Percentiles rank a stretch among this genome's conserved stretches.
Evolutionary conservation across 1,140 invertebrate genomes (phyloP).

Genomic region (Asbolus verrucosus): DNA sequence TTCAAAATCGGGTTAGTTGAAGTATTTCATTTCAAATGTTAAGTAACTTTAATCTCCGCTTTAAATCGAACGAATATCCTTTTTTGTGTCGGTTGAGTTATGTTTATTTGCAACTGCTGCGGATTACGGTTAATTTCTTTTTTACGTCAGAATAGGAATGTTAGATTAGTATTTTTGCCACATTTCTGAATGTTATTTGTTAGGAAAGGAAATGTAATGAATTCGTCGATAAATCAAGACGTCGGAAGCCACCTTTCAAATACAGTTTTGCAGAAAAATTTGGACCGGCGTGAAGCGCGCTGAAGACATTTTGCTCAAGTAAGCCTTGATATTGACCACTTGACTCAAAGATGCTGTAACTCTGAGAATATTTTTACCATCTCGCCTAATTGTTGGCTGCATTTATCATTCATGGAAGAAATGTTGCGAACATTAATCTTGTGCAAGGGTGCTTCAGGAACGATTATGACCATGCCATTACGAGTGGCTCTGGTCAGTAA

Average conservation of each 20-base stretch:
- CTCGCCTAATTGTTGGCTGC: constrained; percentile 6
- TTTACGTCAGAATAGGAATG: too few species aligned
- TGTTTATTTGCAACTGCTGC: too few species aligned
- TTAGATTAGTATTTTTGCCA: not conserved
- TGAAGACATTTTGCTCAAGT: too few species aligned
- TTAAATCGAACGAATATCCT: too few species aligned
- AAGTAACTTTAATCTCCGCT: too few species aligned
- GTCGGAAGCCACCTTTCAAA: too few species aligned
- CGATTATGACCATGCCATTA: constrained; percentile 26
- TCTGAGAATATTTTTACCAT: not conserved
- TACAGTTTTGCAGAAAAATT: too few species aligned
- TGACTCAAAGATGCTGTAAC: not conserved
- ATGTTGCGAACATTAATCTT: constrained; percentile 37
- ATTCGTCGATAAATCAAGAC: not conserved
- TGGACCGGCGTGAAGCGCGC: too few species aligned
- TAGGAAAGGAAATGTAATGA: not conserved
- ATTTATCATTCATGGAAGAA: constrained; percentile 22
- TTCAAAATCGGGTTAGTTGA: too few species aligned
- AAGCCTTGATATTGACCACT: constrained; percentile 6
- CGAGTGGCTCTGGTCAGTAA: constrained; percentile 18
- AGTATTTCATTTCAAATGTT: too few species aligned
- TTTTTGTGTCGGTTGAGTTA: too few species aligned
- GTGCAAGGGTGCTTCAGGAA: constrained; percentile 8
- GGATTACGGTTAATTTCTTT: not conserved
- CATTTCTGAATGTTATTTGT: not conserved